Evolutionary conservation across 2,113 vertebrate genomes (phyloP), one percentile per base, ranked within the genome.

Genomic region (Pundamilia nyererei): DNA sequence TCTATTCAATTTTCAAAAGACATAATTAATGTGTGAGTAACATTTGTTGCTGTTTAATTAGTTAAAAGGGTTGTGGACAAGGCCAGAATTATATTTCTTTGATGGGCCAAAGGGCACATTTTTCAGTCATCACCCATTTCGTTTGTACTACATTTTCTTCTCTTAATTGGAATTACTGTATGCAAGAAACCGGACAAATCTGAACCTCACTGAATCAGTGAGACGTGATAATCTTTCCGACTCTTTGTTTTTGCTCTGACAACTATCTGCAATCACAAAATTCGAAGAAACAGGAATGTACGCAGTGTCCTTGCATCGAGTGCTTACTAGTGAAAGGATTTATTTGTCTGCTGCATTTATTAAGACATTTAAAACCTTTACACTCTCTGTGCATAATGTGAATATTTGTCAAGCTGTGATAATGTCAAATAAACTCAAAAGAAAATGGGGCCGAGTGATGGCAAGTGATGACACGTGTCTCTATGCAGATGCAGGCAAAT

Each of bases 11-110:
- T 45, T 75, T 68, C 17, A 5, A 56, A 84, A 87, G n/a, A 68
- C 12, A 2, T 29, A 58, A 84, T 87, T 79, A 87, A 86, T 58
- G 24, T 53, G 33, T 45, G 40, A 68, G 7, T 26, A 35, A 45
- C 56, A 91, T 89, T 84, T 88, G 45, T 82, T 79, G 35, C 51
- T 60, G 72, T 88, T 92, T 72, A 83, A 77, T 83, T 80, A 53
- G 29, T 65, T 40, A 21, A 79, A 84, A 83, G 79, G 21, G 17
- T n/a, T 3, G 11, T 31, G 33, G 54, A 45, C 14, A 12, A 68
- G 9, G 55, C 19, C 45, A 72, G 42, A 77, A 81, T 56, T 45
- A 19, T n/a, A 31, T 86, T 75, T 35, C 13, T 80, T 80, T 58
- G 9, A 91, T 15, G 40, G 29, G 9, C 6, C 17, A 80, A 79